Conservation (phyloP, 1,140 invertebrate species). For the Aphis craccivora region DNA sequence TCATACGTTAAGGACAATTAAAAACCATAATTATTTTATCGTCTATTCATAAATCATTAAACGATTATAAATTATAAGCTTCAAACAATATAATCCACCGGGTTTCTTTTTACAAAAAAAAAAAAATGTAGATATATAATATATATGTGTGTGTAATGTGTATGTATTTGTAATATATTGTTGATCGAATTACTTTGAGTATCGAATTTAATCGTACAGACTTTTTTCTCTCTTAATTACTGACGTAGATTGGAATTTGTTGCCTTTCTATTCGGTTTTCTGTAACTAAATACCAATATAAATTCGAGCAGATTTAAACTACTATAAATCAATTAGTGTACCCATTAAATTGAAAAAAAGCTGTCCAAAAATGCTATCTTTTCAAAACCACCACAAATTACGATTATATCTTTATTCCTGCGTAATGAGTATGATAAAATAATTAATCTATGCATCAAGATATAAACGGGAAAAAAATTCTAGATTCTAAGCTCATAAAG, state of each 20-base stretch:
- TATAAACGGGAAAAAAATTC: not conserved
- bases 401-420: not conserved
- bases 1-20: not conserved
- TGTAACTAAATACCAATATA: not conserved
- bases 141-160: no score
- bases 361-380: not conserved
- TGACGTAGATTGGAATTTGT: not conserved
- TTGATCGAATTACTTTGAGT: not conserved
- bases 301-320: not conserved
- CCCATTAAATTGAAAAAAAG: not conserved
- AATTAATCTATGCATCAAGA: not conserved
- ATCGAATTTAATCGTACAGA: not conserved
- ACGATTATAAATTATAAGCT: not conserved
- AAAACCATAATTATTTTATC: not conserved
- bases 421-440: not conserved
- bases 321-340: constrained; percentile 2
- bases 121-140: not conserved
- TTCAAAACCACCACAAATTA: not conserved
- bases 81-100: not conserved
- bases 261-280: not conserved
- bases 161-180: not conserved
- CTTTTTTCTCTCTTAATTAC: not conserved
- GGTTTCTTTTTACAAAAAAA: not conserved
- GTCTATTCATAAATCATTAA: constrained; percentile 7
- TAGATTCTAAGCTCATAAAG: not conserved